Evolutionary conservation across 1,140 invertebrate genomes (phyloP), one percentile per base, ranked within the genome.

Genomic region (Drosophila punjabiensis): DNA sequence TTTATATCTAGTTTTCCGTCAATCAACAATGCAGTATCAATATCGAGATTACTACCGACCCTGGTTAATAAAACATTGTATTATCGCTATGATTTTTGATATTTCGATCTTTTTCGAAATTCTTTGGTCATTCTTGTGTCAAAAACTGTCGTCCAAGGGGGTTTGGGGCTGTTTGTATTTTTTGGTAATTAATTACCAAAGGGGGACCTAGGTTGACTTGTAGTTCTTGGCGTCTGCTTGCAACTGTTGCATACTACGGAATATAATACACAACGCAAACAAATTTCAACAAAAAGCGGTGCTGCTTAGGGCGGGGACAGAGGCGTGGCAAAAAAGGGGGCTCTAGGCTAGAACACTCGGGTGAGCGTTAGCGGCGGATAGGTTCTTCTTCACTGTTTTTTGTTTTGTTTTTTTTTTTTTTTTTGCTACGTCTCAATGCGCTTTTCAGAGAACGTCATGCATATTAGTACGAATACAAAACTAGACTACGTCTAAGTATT

Each of bases 181-280:
- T 37, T 18, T 37, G 18, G 60, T 48, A 48, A 63, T 48, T 5
- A 30, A 32, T 45, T 33, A 69, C 52, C 70, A 68, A 69, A 24
- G 18, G 48, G 28, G 30, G 48, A 30, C 30, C 37, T 16, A 35
- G 35, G 37, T 70, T 53, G 47, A 45, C 41, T 55, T 24, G 13
- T 58, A 28, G 32, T 68, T 48, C 32, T 74, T 67, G n/a, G 20
- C 56, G 68, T 71, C 71, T 79, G 76, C 60, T 79, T 79, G 76
- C 76, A 79, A 79, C 76, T 79, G 76, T 79, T 79, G 76, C 76
- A 79, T 79, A 79, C 76, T 79, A 79, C 76, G 47, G 35, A 79
- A 79, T 78, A 70, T 66, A 78, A 79, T 78, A 78, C 75, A 78
- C 76, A 78, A 78, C 76, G 76, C 76, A 78, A 79, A 79, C 76